These are phyloP conservation scores for Chionodraco myersi DNA, from an alignment of 2,113 vertebrate genomes.

Conservation along the genomic window DNA sequence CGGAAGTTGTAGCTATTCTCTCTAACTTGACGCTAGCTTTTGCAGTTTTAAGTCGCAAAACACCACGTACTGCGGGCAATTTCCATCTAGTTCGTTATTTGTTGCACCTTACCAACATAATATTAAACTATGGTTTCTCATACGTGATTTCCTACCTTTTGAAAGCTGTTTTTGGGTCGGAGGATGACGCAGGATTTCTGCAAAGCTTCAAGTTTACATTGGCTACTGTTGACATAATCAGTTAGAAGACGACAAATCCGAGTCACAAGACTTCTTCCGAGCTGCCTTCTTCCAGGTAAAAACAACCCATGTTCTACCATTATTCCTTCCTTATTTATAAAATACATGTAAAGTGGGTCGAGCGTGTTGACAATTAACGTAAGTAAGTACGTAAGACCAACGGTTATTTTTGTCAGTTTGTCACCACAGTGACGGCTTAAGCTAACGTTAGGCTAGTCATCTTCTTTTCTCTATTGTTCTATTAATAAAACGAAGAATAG, in stretches of 20 bases:
- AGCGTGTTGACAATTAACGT: no score
- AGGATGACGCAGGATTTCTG: slow-evolving; percentile 58
- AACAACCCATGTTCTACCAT: background rate
- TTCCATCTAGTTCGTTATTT: no score
- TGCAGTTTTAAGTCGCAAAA: slow-evolving; percentile 11
- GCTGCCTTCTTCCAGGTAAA: slow-evolving; percentile 33
- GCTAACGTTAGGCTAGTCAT: no score
- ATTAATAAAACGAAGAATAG: no score
- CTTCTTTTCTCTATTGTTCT: background rate
- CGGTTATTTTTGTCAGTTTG: background rate
- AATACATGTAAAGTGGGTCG: no score
- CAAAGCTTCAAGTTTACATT: slow-evolving; percentile 44
- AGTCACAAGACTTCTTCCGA: slow-evolving; percentile 68
- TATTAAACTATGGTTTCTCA: rapidly evolving
- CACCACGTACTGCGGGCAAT: background rate
- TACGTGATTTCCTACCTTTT: rapidly evolving
- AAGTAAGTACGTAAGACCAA: background rate
- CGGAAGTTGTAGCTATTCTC: slow-evolving; percentile 14
- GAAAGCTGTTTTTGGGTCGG: background rate
- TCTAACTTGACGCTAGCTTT: background rate
- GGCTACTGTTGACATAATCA: slow-evolving; percentile 58
- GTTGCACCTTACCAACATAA: rapidly evolving
- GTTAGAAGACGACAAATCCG: slow-evolving; percentile 52
- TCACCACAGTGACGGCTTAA: background rate
- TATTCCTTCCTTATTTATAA: background rate